Conservation (phyloP, 1,140 invertebrate genomes). For the Aphaenogaster floridana region DNA sequence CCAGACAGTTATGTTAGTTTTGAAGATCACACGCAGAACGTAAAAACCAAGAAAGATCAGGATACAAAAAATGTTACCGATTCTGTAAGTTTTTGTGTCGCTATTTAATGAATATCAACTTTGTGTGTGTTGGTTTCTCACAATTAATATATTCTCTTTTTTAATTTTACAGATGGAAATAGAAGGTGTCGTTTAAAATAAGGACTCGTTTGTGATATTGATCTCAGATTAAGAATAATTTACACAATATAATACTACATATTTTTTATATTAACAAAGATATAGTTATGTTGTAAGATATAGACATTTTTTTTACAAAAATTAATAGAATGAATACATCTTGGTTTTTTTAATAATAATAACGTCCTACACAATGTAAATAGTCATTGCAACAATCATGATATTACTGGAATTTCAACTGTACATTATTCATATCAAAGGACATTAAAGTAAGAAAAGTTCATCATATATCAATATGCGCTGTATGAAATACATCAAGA, state of each 20-base stretch:
- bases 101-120: conserved; percentile 32
- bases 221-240: not conserved
- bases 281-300: not conserved
- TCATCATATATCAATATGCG: conserved; percentile 54
- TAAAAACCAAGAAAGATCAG: conserved; percentile 33
- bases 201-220: not conserved
- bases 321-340: not conserved
- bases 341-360: not conserved
- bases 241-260: conserved; percentile 5
- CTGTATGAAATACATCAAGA: conserved; percentile 71
- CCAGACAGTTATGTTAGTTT: conserved; percentile 84
- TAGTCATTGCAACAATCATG: not conserved
- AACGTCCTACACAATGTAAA: not conserved
- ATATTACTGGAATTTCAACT: not conserved
- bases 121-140: conserved; percentile 20
- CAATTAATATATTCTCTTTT: conserved; percentile 26
- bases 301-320: not conserved
- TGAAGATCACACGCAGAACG: conserved; percentile 73
- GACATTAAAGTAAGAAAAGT: not conserved
- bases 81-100: conserved; percentile 31
- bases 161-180: conserved; percentile 43
- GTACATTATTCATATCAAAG: not conserved
- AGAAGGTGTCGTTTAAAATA: not conserved
- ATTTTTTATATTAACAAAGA: not conserved
- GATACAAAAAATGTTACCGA: not conserved